phyloP scores from a whole-genome alignment of 2,888 invertebrate species.

The Deilephila elpenor region DNA sequence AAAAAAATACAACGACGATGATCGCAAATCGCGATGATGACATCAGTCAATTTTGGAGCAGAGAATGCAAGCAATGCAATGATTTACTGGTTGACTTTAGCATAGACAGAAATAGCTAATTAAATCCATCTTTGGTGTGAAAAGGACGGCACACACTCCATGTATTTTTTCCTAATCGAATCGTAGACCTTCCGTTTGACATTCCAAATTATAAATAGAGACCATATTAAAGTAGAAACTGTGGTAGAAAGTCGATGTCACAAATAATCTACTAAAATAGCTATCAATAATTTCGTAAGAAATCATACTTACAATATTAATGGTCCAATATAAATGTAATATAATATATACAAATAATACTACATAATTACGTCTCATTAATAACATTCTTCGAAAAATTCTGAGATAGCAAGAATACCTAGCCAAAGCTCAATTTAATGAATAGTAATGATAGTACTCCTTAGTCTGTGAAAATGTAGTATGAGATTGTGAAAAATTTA shows the following conservation, averaged over 20 bases:
- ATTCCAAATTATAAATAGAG: slow-evolving; percentile 4
- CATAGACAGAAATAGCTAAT: neutral
- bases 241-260: neutral
- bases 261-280: neutral
- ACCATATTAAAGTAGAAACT: neutral
- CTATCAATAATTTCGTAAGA: neutral
- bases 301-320: neutral
- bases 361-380: too few species aligned
- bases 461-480: too few species aligned
- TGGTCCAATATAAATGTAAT: too few species aligned
- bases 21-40: slow-evolving; percentile 66
- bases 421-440: too few species aligned
- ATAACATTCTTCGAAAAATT: too few species aligned
- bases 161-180: slow-evolving; percentile 1
- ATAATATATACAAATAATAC: too few species aligned
- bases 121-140: neutral
- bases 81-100: slow-evolving; percentile 7
- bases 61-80: slow-evolving; percentile 1
- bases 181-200: slow-evolving; percentile 1
- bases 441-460: too few species aligned
- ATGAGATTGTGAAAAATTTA: too few species aligned
- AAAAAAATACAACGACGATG: slow-evolving; percentile 56
- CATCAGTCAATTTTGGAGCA: slow-evolving; percentile 55
- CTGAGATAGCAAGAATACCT: too few species aligned
- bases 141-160: neutral